Evolutionary conservation across 1,140 invertebrate genomes (phyloP).

Genomic region (Penaeus chinensis): DNA sequence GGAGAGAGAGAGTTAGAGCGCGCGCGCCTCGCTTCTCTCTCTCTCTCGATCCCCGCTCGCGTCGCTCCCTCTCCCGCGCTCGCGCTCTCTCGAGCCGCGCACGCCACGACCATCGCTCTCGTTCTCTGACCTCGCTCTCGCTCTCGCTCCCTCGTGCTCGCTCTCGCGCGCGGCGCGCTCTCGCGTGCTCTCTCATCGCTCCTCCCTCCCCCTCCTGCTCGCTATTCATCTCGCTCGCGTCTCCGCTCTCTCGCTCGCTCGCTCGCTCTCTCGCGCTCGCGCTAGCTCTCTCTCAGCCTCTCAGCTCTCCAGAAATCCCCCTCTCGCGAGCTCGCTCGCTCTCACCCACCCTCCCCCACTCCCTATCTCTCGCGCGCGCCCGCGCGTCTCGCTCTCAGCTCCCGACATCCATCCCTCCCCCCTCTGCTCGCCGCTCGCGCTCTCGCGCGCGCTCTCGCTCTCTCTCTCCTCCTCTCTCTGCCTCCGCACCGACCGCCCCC

Average conservation of each 20-base stretch:
- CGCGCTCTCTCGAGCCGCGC: too few species aligned
- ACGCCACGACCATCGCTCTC: too few species aligned
- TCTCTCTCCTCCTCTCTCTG: too few species aligned
- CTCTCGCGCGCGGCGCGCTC: too few species aligned
- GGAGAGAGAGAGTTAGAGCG: too few species aligned
- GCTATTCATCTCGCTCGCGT: neutral
- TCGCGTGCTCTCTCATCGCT: too few species aligned
- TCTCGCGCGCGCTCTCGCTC: slow-evolving; percentile 93
- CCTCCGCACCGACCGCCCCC: slow-evolving; percentile 92
- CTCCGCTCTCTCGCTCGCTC: neutral
- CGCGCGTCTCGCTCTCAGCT: neutral
- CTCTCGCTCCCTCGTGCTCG: too few species aligned
- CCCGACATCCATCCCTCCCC: slow-evolving; percentile 12
- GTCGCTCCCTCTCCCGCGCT: slow-evolving; percentile 22
- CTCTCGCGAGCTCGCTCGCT: neutral
- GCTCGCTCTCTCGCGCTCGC: neutral
- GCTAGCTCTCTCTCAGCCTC: neutral
- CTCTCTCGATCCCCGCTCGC: neutral
- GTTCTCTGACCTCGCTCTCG: too few species aligned
- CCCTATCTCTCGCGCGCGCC: slow-evolving; percentile 8
- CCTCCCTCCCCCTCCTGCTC: too few species aligned
- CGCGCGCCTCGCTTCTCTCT: neutral
- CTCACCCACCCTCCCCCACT: slow-evolving; percentile 6
- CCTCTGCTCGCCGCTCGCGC: slow-evolving; percentile 89
- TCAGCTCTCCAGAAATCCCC: neutral